These are phyloP conservation scores for Porites lobata DNA, from an alignment of 92 coral and sea anemone species.

Conservation along the genomic window DNA sequence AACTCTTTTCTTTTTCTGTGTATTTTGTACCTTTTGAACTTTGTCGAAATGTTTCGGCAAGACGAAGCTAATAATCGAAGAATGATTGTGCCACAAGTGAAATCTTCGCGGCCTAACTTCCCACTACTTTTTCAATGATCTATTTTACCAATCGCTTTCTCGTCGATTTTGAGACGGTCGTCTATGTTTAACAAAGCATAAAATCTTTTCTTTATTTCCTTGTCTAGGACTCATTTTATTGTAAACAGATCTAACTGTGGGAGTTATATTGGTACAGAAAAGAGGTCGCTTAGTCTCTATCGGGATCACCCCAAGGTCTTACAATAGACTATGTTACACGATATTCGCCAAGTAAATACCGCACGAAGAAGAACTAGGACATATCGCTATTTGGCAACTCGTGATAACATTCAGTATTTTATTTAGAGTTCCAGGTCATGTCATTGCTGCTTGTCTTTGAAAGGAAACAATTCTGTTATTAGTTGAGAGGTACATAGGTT, in stretches of 20 bases:
- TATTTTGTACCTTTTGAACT: background rate
- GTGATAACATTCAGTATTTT: background rate
- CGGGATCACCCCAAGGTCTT: background rate
- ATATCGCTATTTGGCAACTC: slow-evolving; percentile 4
- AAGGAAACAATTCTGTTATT: background rate
- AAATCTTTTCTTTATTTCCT: background rate
- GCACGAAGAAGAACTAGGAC: background rate
- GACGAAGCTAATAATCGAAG: background rate
- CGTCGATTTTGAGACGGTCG: background rate
- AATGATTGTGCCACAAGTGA: background rate
- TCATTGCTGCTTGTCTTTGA: no score
- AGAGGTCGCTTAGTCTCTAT: background rate
- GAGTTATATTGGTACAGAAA: background rate
- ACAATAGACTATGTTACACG: background rate
- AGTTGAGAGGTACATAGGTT: background rate
- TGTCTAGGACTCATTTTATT: background rate
- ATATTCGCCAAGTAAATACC: background rate
- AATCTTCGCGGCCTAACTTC: background rate
- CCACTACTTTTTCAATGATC: background rate
- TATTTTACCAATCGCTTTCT: background rate
- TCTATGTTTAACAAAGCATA: background rate
- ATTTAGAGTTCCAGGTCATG: no score
- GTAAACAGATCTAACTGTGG: slow-evolving; percentile 1
- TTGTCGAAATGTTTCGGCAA: background rate
- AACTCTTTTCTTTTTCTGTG: background rate